phyloP scores from a whole-genome alignment of 2,888 invertebrate genomes.

The Bedellia somnulentella region DNA sequence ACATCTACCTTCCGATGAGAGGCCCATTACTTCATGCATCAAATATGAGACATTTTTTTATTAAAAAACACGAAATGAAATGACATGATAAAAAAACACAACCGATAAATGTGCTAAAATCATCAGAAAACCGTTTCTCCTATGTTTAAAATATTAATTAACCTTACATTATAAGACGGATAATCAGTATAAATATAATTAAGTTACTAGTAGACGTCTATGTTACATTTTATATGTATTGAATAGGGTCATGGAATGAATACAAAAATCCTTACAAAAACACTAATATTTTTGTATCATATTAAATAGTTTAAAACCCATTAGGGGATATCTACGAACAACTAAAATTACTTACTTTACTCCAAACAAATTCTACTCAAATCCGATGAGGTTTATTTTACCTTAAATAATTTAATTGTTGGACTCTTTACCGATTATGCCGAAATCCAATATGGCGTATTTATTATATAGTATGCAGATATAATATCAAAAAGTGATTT shows the following conservation, averaged over 20 bases:
- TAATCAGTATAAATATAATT: conserved; percentile 27
- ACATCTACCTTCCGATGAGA: neutral
- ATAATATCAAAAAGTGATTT: neutral
- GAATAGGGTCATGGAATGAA: conserved; percentile 46
- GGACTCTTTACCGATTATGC: neutral
- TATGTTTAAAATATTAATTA: too few species aligned
- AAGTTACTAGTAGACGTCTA: neutral
- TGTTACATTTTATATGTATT: conserved; percentile 23
- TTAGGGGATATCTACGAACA: neutral
- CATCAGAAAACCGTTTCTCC: neutral
- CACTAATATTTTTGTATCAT: conserved; percentile 15
- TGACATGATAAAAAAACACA: neutral
- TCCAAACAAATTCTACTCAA: neutral
- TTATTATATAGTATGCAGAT: neutral
- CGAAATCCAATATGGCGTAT: neutral
- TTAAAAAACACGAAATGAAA: too few species aligned
- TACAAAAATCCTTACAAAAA: conserved; percentile 56
- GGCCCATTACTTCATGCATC: neutral
- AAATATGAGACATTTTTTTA: too few species aligned
- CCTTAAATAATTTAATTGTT: neutral
- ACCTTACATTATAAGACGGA: conserved; percentile 55
- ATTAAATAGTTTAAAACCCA: conserved; percentile 2
- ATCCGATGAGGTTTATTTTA: neutral
- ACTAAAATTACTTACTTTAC: neutral
- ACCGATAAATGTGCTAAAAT: neutral